Evolutionary conservation across 2,113 vertebrate genomes (phyloP).

Genomic region (Circaetus gallicus): DNA sequence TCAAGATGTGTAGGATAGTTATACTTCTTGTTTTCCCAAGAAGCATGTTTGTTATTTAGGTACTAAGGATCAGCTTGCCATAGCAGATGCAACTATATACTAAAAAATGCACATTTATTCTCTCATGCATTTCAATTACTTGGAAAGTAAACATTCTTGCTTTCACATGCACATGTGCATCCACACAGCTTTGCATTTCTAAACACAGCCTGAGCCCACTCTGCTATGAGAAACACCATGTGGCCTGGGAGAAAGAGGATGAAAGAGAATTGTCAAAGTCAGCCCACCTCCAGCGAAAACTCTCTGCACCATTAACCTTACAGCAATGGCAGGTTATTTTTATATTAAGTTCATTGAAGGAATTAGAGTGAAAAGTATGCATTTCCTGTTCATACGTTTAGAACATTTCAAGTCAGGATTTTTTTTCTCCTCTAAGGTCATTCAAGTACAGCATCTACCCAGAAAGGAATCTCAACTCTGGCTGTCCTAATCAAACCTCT

Average conservation of each 20-base stretch:
- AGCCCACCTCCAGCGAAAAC: background rate
- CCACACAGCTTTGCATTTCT: background rate
- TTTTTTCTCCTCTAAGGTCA: background rate
- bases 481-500: conserved; percentile 1
- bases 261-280: background rate
- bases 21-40: background rate
- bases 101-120: background rate
- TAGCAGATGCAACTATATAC: background rate
- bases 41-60: background rate
- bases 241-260: background rate
- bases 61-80: background rate
- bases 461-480: background rate
- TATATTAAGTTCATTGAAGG: background rate
- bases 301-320: background rate
- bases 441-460: background rate
- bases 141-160: background rate
- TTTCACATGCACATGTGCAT: background rate
- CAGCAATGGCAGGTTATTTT: background rate
- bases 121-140: background rate
- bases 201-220: background rate
- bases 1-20: background rate
- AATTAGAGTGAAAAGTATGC: conserved; percentile 12
- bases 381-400: background rate
- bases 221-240: background rate
- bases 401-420: background rate